These are phyloP conservation scores for Triops longicaudatus DNA, from an alignment of 1,140 invertebrate species.

Conservation along the genomic window DNA sequence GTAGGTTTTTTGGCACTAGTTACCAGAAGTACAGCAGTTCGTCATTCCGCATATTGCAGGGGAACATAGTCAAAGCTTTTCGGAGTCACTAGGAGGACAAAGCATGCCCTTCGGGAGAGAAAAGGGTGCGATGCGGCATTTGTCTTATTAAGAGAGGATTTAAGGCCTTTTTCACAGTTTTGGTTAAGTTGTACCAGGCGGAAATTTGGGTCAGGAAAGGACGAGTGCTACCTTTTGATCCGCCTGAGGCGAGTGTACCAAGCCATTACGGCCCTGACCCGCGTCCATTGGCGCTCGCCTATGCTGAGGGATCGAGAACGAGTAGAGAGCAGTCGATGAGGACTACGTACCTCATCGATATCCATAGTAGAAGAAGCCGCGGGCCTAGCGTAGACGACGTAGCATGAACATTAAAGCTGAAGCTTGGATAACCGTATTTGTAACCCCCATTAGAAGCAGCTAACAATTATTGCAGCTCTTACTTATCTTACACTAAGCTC, in stretches of 20 bases:
- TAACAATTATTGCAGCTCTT: too few species aligned
- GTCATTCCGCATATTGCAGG: background rate
- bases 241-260: slow-evolving; percentile 75
- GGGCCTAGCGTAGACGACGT: slow-evolving; percentile 14
- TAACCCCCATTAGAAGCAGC: too few species aligned
- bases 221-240: slow-evolving; percentile 65
- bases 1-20: background rate
- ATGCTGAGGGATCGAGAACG: slow-evolving; percentile 38
- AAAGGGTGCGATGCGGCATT: background rate
- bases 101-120: background rate
- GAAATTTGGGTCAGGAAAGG: slow-evolving; percentile 4
- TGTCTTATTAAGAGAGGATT: background rate
- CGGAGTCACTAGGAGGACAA: background rate
- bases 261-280: slow-evolving; percentile 67
- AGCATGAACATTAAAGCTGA: background rate
- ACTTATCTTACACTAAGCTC: too few species aligned
- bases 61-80: background rate
- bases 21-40: background rate
- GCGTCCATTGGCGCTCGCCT: slow-evolving; percentile 67
- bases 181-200: background rate
- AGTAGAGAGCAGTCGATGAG: background rate
- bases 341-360: background rate
- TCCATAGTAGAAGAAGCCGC: slow-evolving; percentile 18
- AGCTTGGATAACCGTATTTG: background rate
- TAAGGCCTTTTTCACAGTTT: background rate